Percentiles rank a stretch among this genome's conserved stretches.
Conservation (phyloP, 2,113 vertebrate genomes). For the Indri indri region DNA sequence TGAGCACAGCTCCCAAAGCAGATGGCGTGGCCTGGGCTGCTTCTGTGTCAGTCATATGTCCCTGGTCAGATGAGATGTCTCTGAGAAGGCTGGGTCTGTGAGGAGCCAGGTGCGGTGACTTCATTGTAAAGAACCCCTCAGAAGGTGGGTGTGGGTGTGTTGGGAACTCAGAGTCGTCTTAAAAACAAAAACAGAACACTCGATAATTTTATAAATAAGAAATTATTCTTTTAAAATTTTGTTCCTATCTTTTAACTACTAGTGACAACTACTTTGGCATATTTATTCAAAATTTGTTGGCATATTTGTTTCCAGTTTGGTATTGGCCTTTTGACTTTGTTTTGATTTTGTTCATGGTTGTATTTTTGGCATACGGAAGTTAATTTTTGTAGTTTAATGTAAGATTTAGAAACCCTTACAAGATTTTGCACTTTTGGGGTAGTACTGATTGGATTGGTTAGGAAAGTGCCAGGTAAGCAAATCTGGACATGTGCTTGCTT, state of each 20-base stretch:
- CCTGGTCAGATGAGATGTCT: neutral
- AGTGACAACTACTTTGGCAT: neutral
- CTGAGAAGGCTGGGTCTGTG: neutral
- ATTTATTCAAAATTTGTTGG: neutral
- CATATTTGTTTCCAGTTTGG: neutral
- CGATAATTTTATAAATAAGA: constrained; percentile 8
- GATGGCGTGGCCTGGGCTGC: fast-evolving
- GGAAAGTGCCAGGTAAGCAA: neutral
- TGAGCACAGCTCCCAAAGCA: neutral
- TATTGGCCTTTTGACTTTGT: neutral
- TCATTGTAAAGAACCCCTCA: neutral
- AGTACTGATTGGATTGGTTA: neutral
- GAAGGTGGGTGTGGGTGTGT: neutral
- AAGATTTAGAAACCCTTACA: neutral
- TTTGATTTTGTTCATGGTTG: neutral
- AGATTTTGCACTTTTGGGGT: neutral
- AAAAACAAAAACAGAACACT: neutral
- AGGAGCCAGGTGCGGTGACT: neutral
- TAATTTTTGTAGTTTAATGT: neutral
- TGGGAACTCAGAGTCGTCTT: neutral
- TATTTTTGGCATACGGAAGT: neutral
- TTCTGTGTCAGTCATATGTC: neutral
- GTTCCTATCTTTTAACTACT: neutral
- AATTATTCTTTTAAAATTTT: neutral
- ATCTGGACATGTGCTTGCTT: neutral